Conservation (phyloP, 2,888 invertebrate species). For the Aricia artaxerxes region DNA sequence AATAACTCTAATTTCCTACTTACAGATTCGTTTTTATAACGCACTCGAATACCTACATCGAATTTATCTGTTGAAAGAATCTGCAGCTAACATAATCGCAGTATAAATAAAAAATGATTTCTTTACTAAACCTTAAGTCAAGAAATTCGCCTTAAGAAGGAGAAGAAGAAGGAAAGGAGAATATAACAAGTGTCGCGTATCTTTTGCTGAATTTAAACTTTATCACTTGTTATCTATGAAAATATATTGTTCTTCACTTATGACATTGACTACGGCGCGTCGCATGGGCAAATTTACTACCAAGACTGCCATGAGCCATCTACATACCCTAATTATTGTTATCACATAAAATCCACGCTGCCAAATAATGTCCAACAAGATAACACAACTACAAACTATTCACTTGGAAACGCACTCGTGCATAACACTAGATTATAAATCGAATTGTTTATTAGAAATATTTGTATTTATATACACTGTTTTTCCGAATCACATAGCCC, state of each 20-base stretch:
- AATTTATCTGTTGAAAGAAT: too few relatives aligned
- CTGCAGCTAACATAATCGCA: too few relatives aligned
- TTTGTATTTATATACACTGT: not conserved
- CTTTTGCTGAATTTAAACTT: not conserved
- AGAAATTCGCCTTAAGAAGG: too few relatives aligned
- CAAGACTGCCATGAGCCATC: conserved; percentile 44
- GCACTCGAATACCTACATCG: too few relatives aligned
- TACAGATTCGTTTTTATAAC: too few relatives aligned
- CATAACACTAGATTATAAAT: not conserved
- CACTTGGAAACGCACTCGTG: not conserved
- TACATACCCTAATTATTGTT: conserved; percentile 55
- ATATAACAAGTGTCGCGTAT: not conserved
- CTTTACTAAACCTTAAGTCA: too few relatives aligned
- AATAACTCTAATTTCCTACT: too few relatives aligned
- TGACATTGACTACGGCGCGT: conserved; percentile 63
- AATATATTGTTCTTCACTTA: conserved; percentile 41
- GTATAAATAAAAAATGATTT: too few relatives aligned
- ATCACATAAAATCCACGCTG: conserved; percentile 30
- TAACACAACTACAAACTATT: not conserved
- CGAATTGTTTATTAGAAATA: not conserved
- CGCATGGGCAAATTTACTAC: conserved; percentile 42
- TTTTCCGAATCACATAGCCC: not conserved
- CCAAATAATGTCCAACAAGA: not conserved
- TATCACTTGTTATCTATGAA: not conserved
- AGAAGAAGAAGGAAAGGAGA: not conserved